These are phyloP conservation scores for Chouioia cunea DNA, from an alignment of 2,888 invertebrate genomes.

Conservation along the genomic window DNA sequence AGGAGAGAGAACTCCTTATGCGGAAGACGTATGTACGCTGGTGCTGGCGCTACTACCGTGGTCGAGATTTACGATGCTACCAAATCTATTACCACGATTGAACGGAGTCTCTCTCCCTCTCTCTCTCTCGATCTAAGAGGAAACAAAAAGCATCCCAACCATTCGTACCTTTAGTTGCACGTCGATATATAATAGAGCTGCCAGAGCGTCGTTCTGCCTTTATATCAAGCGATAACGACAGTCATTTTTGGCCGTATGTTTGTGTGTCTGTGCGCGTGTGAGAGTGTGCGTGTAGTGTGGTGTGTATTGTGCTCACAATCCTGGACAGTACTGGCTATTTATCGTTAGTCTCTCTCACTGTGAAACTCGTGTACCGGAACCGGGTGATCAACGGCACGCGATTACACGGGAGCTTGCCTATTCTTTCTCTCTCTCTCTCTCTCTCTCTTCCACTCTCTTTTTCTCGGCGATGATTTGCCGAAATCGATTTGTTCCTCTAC, in stretches of 20 bases:
- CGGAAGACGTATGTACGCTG: conserved; percentile 5
- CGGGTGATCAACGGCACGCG: conserved; percentile 23
- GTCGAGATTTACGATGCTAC: conserved; percentile 30
- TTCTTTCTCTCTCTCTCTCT: not conserved
- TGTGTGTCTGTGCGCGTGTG: too few species aligned
- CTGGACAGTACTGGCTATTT: too few species aligned
- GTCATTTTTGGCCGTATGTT: conserved; percentile 21
- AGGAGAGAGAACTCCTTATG: conserved; percentile 3
- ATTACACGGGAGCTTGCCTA: conserved; percentile 11
- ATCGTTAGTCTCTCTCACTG: too few species aligned
- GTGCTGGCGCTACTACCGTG: not conserved
- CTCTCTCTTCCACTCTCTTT: not conserved
- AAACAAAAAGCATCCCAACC: too few species aligned
- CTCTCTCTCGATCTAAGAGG: conserved; percentile 1
- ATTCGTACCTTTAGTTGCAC: too few species aligned
- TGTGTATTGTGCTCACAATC: not conserved
- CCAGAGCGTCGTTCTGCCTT: not conserved
- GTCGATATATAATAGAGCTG: too few species aligned
- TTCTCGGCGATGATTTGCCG: not conserved
- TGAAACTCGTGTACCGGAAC: not conserved
- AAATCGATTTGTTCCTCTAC: not conserved
- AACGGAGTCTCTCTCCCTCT: not conserved
- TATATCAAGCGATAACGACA: conserved; percentile 30
- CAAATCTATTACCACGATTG: conserved; percentile 34
- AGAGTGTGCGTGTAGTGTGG: too few species aligned